Percentiles rank a stretch among this genome's conserved stretches.
Conservation (phyloP, 2,113 vertebrate species). For the Felis catus region F.catus_Fca126_mat1.0 CM031415.1:143081001-143081500, state of each 20-base stretch:
- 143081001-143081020: background rate
- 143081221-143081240: background rate
- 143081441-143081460: background rate
- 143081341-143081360: background rate
- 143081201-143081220: background rate
- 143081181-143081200: background rate
- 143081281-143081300: background rate
- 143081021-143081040: background rate
- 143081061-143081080: background rate
- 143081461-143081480: background rate
- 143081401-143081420: background rate
- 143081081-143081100: background rate
- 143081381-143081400: background rate
- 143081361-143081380: background rate
- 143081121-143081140: background rate
- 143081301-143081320: background rate
- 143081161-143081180: background rate
- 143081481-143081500: slow-evolving; percentile 4
- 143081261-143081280: background rate
- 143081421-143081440: background rate
- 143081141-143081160: too few relatives aligned
- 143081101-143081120: background rate
- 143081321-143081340: background rate
- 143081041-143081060: background rate
- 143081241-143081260: background rate